Base-by-base conservation (phyloP, 1,140 invertebrate species). In the Papilio glaucus region DNA sequence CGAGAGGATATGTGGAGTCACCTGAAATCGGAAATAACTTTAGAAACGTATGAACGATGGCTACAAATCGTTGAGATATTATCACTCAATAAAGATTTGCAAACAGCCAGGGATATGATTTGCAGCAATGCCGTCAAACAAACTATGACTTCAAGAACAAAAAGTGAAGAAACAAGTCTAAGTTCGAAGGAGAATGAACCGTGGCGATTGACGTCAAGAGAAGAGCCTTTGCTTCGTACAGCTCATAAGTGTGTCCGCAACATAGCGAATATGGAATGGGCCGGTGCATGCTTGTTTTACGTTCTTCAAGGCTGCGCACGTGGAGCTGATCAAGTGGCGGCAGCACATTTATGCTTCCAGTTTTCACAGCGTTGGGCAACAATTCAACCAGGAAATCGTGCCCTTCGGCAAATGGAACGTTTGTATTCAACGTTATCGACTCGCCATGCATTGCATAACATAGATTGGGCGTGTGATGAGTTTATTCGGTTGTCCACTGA, bases 321-420 rank as follows among this genome's bases (percentile, higher is more conserved):
- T 65, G 94, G 94, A 4, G 94, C 94, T 10, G 94, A 95, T 83
- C 94, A 95, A 85, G 94, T 95, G 7, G 94, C 94, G 60, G 94
- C 94, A 12, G 93, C 93, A 24, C 93, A 94, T 68, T 89, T 95
- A 72, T 95, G 94, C 75, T 95, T 94, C 80, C 94, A 95, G 77
- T 95, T 94, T 85, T 91, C 94, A 26, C 94, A 93, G 71, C 76
- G 88, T n/a, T 91, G 93, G 83, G 86, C 92, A 15, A 84, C 94
- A 72, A 75, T 92, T 39, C 90, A 94, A 87, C 86, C 93, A 24
- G 87, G 90, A 33, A 91, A 90, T 90, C 77, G 92, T 71, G 84
- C 89, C 75, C 82, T 91, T 41, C 72, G 92, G 78, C 89, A 94
- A 84, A 93, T 95, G 77, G 94, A 93, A 83, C 90, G 91, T 6